phyloP scores from a whole-genome alignment of 2,113 vertebrate genomes.

The Phrynosoma platyrhinos region DNA sequence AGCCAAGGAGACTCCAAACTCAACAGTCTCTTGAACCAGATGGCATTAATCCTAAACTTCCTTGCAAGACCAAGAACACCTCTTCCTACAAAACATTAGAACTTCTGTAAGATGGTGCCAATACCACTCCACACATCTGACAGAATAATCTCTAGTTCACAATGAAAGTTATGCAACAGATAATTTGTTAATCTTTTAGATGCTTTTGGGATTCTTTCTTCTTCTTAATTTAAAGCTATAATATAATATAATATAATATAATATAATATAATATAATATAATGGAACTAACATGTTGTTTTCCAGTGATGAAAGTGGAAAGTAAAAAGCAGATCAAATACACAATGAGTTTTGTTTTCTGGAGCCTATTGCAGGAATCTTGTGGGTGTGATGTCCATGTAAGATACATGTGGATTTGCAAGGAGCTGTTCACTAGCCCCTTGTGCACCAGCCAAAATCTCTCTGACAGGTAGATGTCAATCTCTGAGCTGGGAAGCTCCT shows the following conservation, averaged over 20 bases:
- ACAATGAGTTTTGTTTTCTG: not conserved
- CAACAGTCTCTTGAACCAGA: slow-evolving; percentile 35
- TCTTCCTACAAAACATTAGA: slow-evolving; percentile 34
- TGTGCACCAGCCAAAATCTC: rapidly evolving
- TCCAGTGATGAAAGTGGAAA: no score
- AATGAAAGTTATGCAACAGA: not conserved
- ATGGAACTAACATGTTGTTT: not conserved
- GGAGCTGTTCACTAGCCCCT: not conserved
- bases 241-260: not conserved
- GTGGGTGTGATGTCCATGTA: no score
- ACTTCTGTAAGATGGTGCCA: slow-evolving; percentile 19
- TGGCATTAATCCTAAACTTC: slow-evolving; percentile 49
- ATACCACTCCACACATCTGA: not conserved
- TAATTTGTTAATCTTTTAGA: not conserved
- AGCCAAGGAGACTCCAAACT: slow-evolving; percentile 40
- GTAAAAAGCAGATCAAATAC: no score
- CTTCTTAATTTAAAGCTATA: not conserved
- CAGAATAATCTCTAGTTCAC: not conserved
- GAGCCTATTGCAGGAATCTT: not conserved
- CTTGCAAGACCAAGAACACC: not conserved
- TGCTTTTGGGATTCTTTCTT: not conserved
- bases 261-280: not conserved
- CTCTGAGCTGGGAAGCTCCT: not conserved
- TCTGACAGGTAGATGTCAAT: not conserved
- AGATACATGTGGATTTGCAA: no score